phyloP scores from a whole-genome alignment of 2,888 invertebrate species.

The Schrankia costaestrigalis region DNA sequence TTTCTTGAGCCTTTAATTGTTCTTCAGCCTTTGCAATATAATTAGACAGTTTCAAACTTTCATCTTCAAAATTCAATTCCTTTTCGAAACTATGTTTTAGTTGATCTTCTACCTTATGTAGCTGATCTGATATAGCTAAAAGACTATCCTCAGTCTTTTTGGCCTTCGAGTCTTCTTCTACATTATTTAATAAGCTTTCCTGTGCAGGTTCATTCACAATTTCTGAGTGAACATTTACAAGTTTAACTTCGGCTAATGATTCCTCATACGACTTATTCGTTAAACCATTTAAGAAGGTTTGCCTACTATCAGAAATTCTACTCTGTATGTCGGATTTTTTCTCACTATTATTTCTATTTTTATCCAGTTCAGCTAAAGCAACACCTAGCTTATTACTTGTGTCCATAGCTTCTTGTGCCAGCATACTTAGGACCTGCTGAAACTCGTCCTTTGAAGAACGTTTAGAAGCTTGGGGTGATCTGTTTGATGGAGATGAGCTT shows the following conservation, averaged over 20 bases:
- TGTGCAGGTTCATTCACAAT: conserved; percentile 34
- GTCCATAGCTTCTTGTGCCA: conserved; percentile 88
- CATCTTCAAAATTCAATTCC: conserved; percentile 63
- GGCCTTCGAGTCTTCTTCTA: conserved; percentile 47
- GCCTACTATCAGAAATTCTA: conserved; percentile 72
- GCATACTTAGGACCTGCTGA: conserved; percentile 86
- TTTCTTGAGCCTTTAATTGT: conserved; percentile 51
- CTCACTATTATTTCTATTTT: conserved; percentile 67
- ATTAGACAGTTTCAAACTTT: conserved; percentile 52
- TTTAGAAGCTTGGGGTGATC: conserved; percentile 76
- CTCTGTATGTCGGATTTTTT: conserved; percentile 68
- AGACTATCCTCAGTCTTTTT: conserved; percentile 76
- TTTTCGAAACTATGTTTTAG: conserved; percentile 72
- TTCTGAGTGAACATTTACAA: conserved; percentile 49
- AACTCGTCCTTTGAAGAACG: conserved; percentile 76
- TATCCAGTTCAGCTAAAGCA: conserved; percentile 82
- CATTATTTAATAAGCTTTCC: conserved; percentile 16
- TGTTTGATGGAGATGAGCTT: conserved; percentile 79
- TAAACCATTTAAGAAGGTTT: conserved; percentile 72
- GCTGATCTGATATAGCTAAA: conserved; percentile 70
- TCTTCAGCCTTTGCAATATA: conserved; percentile 49
- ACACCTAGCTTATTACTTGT: conserved; percentile 86
- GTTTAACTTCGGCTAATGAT: conserved; percentile 45
- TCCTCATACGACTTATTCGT: conserved; percentile 54
- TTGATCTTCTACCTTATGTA: conserved; percentile 73